These are phyloP conservation scores for Brachyptera putata DNA, from an alignment of 2,888 invertebrate species.

Conservation along the genomic window DNA sequence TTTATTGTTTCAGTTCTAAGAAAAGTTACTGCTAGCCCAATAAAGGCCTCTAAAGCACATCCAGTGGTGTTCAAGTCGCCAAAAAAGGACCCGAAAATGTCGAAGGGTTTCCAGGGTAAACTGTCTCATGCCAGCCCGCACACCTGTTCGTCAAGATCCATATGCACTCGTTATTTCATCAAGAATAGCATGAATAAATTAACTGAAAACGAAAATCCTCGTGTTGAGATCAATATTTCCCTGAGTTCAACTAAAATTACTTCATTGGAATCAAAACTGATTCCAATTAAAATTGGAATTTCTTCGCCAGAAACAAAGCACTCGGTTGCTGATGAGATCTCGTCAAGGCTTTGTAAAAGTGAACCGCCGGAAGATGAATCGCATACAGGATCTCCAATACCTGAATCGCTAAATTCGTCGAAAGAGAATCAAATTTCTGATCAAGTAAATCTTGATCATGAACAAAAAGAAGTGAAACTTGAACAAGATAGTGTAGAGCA, in stretches of 20 bases:
- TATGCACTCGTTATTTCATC: not conserved
- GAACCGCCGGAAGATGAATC: not conserved
- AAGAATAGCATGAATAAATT: not conserved
- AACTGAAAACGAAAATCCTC: not conserved
- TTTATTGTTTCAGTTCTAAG: not conserved
- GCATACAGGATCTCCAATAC: not conserved
- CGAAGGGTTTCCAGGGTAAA: conserved; percentile 37
- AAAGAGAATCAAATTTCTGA: no score
- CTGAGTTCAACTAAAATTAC: no score
- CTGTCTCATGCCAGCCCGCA: conserved; percentile 39
- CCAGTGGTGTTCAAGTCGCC: conserved; percentile 21
- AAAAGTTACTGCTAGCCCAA: not conserved
- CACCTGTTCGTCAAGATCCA: not conserved
- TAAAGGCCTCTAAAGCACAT: not conserved
- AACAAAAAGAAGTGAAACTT: not conserved
- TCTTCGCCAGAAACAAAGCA: not conserved
- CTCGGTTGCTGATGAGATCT: not conserved
- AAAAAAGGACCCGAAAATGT: conserved; percentile 32
- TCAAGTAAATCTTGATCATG: no score
- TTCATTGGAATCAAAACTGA: not conserved
- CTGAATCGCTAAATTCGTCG: not conserved
- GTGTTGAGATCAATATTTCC: no score
- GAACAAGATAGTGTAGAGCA: not conserved
- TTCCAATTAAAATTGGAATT: not conserved
- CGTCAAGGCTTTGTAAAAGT: not conserved